Evolutionary conservation across 1,140 invertebrate genomes (phyloP).

Genomic region (Tetragonula clypearis): DNA sequence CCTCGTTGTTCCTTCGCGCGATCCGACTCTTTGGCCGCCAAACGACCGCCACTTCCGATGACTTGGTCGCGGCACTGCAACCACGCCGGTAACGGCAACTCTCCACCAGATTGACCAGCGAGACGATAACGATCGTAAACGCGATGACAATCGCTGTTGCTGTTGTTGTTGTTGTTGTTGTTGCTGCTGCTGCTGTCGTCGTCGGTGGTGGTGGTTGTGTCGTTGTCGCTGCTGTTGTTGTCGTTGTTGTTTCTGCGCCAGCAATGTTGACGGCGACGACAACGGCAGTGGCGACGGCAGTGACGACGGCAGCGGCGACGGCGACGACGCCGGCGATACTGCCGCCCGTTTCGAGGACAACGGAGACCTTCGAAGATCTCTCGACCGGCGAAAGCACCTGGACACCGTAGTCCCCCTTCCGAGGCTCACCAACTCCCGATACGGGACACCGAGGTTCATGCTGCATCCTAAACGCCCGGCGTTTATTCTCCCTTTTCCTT

Average conservation of each 20-base stretch:
- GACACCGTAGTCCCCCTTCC: conserved; percentile 74
- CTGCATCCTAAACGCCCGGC: conserved; percentile 79
- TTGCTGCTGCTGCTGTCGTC: neutral
- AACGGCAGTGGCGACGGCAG: neutral
- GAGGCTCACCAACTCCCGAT: conserved; percentile 77
- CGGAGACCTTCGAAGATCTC: conserved; percentile 39
- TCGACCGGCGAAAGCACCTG: conserved; percentile 63
- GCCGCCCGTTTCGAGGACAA: conserved; percentile 53
- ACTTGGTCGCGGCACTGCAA: conserved; percentile 20
- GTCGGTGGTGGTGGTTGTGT: neutral
- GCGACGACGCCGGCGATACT: conserved; percentile 47
- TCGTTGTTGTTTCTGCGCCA: conserved; percentile 1
- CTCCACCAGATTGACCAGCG: conserved; percentile 23
- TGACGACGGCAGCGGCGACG: conserved; percentile 36
- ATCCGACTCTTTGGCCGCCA: conserved; percentile 4
- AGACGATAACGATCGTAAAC: conserved; percentile 14
- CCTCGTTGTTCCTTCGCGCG: neutral
- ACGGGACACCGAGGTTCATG: conserved; percentile 79
- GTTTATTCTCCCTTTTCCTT: conserved; percentile 44
- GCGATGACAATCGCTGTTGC: conserved; percentile 7
- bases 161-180: neutral
- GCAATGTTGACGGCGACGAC: neutral
- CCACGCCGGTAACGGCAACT: conserved; percentile 42
- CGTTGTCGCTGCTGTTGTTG: neutral
- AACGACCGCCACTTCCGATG: conserved; percentile 12